Evolutionary conservation across 2,113 vertebrate species (phyloP), one percentile per base, ranked within the genome.

Genomic region (Bubo scandiacus): DNA sequence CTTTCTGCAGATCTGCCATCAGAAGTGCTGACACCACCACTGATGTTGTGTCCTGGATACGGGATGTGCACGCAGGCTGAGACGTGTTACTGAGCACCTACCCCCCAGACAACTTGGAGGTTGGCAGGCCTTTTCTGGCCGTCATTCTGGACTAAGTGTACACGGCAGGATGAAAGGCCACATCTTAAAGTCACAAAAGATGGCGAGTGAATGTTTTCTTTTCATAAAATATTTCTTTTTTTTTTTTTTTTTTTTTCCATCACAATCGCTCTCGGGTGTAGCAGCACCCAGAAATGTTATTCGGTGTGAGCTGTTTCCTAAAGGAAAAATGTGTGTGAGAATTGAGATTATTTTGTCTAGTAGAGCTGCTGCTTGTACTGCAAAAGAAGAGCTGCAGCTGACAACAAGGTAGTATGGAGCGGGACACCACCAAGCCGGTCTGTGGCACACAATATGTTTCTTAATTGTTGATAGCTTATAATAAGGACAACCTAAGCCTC

Each of bases 401-500:
- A 98, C 93, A 90, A 98, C 98, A 97, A 98, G 96, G 97, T 97
- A 96, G 96, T 94, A 97, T 54, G 81, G 96, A 98, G 98, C 81
- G 65, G 97, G 96, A 97, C 97, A 98, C 97, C 97, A 86, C 87
- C 73, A 38, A 96, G 93, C 90, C 32, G 5, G 82, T 87, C 96
- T 95, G 74, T 52, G 32, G 95, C 94, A 97, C 92, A 78, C 54
- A n/a, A 97, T 97, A 95, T 42, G 30, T 97, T 98, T 97, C 97
- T 96, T 98, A 98, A 98, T 97, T 98, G 97, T 98, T 95, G 95
- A 97, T 97, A 98, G 97, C 47, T 38, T 97, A 91, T 97, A 98
- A 98, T 97, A 97, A 97, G 95, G 97, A 93, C 92, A 97, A 97
- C 81, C 73, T 96, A 97, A 97, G 87, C 73, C 87, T 94, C 57